phyloP scores from a whole-genome alignment of 2,113 vertebrate species.

The Eretmochelys imbricata region DNA sequence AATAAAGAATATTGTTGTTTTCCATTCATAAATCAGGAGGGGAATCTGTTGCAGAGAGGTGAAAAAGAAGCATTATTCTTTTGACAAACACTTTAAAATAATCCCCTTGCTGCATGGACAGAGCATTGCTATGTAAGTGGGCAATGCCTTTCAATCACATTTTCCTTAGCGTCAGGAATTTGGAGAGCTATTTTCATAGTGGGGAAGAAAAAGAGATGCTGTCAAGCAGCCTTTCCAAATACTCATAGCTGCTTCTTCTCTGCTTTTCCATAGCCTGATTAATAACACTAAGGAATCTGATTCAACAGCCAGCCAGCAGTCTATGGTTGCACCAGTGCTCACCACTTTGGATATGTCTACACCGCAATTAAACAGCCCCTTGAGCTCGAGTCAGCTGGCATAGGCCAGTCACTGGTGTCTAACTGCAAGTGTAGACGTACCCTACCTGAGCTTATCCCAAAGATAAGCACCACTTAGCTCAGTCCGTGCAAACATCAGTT shows the following conservation, averaged over 20 bases:
- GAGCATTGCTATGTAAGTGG: not conserved
- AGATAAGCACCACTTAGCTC: not conserved
- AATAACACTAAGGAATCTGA: constrained; percentile 13
- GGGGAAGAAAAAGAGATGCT: not conserved
- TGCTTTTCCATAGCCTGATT: constrained; percentile 30
- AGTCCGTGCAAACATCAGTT: not conserved
- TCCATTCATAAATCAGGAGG: constrained; percentile 4
- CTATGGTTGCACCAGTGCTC: not conserved
- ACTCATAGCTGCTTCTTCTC: constrained; percentile 24
- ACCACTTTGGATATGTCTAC: not conserved
- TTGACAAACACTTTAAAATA: constrained; percentile 43
- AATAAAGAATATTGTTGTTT: constrained; percentile 37
- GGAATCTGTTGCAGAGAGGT: not conserved
- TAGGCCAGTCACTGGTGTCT: not conserved
- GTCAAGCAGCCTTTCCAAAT: constrained; percentile 44
- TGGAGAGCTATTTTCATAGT: constrained; percentile 48
- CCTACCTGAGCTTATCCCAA: not conserved
- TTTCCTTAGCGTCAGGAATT: constrained; percentile 18
- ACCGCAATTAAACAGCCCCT: no score
- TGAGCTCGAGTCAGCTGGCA: not conserved
- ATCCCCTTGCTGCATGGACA: not conserved
- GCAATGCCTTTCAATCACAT: constrained; percentile 47
- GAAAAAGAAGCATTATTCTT: not conserved
- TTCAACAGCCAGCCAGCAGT: not conserved
- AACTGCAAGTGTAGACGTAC: not conserved